Base-by-base conservation (phyloP, 2,797 vertebrate genomes). In the Sebastes wilsoni region DNA sequence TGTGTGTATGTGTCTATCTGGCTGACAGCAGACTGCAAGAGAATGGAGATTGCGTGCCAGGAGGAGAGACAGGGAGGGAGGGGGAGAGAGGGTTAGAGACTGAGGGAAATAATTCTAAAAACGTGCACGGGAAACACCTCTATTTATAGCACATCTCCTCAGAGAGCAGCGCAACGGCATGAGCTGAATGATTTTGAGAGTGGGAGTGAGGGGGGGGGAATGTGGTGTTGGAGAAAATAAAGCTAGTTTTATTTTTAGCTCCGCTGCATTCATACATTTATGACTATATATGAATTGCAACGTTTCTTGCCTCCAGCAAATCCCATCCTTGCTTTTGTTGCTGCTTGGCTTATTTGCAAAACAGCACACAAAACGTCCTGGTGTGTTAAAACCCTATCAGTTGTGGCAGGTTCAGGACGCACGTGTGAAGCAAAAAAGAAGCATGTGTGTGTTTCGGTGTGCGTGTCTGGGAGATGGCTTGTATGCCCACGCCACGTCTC, bases 71-170 rank as follows among this genome's bases (percentile, higher is more conserved):
- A 61, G 62, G 46, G 74, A 60, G 66, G 58, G 73, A 32, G 76
- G 25, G 73, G 66, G 59, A 22, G 72, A 4, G 75, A 70, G 81
- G 80, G 67, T 78, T 68, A 59, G 85, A 75, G 74, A 64, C 78
- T 76, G 86, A 87, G 76, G 52, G 75, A 88, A 88, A 88, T 90
- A 79, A 91, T 88, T 92, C 86, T 77, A 87, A 59, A 92, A 92
- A 84, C 89, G 81, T 93, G 93, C 84, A 88, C 27, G 85, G 93
- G 94, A 93, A 95, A 94, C 91, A 95, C 93, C 93, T 93, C 90
- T 94, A 93, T 95, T 94, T 94, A 87, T 94, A 95, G 92, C 87
- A 22, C 81, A 82, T 85, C 79, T 91, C 90, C 91, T 86, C 80
- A 10, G 89, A 88, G 89, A 93, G 89, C 66, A 55, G 71, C 73